A percentile compares a stretch with the other conserved stretches of the same genome.
These are phyloP conservation scores for Thinocorus orbignyianus DNA, from an alignment of 2,113 vertebrate species.

Conservation along the genomic window DNA sequence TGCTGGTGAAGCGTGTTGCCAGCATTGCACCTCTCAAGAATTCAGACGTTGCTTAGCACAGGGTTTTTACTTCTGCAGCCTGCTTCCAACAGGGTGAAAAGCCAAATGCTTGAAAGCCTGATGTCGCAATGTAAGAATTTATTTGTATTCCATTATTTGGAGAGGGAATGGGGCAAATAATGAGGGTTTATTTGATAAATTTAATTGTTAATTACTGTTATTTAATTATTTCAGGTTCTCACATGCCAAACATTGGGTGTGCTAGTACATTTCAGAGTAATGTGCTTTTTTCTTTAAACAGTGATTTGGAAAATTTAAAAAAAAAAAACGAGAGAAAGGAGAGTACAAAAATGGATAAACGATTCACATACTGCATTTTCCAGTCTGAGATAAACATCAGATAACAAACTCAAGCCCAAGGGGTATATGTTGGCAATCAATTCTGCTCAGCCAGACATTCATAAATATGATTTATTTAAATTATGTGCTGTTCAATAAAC, in stretches of 20 bases:
- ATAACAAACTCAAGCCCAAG: conserved; percentile 9
- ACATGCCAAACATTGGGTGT: neutral
- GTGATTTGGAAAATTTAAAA: neutral
- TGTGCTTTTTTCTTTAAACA: neutral
- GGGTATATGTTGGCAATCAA: conserved; percentile 15
- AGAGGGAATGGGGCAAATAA: neutral
- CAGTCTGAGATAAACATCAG: conserved; percentile 26
- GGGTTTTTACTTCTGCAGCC: neutral
- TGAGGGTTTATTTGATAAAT: neutral
- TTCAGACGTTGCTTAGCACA: neutral
- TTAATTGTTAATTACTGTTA: neutral
- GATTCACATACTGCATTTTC: neutral
- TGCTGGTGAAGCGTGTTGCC: neutral
- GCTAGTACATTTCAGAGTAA: neutral
- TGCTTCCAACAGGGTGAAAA: neutral
- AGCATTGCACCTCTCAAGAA: neutral
- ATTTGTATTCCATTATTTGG: neutral
- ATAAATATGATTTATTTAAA: conserved; percentile 57
- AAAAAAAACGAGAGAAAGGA: neutral
- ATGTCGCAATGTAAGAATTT: neutral
- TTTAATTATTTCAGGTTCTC: neutral
- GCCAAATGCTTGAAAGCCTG: neutral
- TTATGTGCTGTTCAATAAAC: conserved; percentile 34
- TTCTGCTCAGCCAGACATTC: conserved; percentile 21
- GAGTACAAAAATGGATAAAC: neutral